A percentile compares a stretch with the other conserved stretches of the same genome.
Conservation (phyloP, 2,113 vertebrate genomes). For the Lutjanus erythropterus region DNA sequence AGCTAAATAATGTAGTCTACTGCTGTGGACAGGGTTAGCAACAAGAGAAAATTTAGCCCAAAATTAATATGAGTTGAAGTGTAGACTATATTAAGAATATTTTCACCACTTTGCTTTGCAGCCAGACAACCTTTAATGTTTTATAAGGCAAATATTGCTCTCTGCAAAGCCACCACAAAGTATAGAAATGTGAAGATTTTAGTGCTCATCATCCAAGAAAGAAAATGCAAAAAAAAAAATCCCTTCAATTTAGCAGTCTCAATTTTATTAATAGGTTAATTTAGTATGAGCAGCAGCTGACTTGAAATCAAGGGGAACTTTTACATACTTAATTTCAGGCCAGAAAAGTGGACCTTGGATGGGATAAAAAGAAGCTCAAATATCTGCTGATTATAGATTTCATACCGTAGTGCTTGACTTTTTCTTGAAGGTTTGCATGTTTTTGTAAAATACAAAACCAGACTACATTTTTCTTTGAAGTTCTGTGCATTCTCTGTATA, state of each 20-base stretch:
- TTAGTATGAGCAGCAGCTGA: conserved; percentile 7
- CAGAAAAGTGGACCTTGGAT: not conserved
- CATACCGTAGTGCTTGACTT: not conserved
- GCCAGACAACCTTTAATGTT: too few species aligned
- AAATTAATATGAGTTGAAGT: too few species aligned
- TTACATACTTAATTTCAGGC: not conserved
- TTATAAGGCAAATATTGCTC: too few species aligned
- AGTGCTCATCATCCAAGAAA: too few species aligned
- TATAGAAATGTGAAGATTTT: too few species aligned
- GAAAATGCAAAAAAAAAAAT: too few species aligned
- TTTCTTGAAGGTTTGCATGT: not conserved
- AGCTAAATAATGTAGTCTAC: too few species aligned
- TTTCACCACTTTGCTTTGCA: too few species aligned
- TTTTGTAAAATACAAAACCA: not conserved
- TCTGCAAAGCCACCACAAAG: too few species aligned
- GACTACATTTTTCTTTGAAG: not conserved
- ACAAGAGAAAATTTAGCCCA: too few species aligned
- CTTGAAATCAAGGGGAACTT: not conserved
- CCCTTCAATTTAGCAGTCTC: conserved; percentile 5
- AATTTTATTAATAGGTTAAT: not conserved
- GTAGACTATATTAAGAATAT: too few species aligned
- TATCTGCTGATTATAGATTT: not conserved
- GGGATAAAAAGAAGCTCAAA: not conserved
- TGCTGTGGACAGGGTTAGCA: too few species aligned
- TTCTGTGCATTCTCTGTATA: not conserved